Evolutionary conservation across 2,113 vertebrate genomes (phyloP), one percentile per base, ranked within the genome.

Genomic region (Phalacrocorax pelagicus): DNA sequence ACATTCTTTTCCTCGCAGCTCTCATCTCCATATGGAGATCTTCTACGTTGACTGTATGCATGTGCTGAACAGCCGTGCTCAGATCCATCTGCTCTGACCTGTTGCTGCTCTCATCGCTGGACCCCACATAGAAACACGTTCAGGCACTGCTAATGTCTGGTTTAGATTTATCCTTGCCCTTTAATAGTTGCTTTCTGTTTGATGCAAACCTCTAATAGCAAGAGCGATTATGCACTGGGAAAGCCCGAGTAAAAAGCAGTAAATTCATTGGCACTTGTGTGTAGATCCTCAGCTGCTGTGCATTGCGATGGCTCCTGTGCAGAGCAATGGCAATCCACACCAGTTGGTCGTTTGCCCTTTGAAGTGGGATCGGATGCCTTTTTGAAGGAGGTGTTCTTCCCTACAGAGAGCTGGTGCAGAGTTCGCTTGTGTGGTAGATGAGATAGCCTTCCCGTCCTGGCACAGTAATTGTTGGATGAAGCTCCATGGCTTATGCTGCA

Each of bases 11-110:
- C 30, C 70, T 40, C 0, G 0, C 15, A 57, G 65, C n/a, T 34
- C 17, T 67, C 3, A 0, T 86, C 40, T 81, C 59, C 34, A 5
- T 49, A 4, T 13, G 57, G 62, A 51, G 72, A 29, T 46, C 12
- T 67, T 36, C 23, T 44, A 2, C 16, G 0, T 23, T 27, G 44
- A 22, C 54, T 83, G 51, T 10, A 2, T 34, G 55, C 0, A 2
- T 24, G n/a, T 59, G 57, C 81, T 59, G n/a, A 67, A 19, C n/a
- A 66, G 52, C 63, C 30, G 1, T 15, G 42, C 42, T 83, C 66
- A 27, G 22, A 44, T 59, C 67, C 40, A 3, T 79, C n/a, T 81
- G 24, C 80, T 62, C 42, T 70, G 32, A 40, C 51, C 11, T 24
- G 17, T 54, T 73, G 38, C 55, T 90, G 32, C 32, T 93, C 23